Conservation (phyloP, 2,888 invertebrate genomes). For the Nemapogon koenigi region DNA sequence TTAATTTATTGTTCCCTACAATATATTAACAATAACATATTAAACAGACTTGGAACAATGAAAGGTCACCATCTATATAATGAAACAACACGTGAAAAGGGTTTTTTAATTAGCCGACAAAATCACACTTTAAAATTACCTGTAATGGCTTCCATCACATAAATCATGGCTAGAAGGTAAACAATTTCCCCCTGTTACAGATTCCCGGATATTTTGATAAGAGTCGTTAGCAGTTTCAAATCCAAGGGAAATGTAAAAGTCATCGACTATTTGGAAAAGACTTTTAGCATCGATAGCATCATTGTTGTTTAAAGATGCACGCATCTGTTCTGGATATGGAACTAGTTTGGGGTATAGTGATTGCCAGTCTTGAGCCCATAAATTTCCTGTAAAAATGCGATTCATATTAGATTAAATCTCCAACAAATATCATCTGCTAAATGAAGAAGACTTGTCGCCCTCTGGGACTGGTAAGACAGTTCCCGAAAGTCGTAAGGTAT, state of each 20-base stretch:
- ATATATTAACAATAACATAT: too few species aligned
- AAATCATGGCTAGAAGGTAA: constrained; percentile 76
- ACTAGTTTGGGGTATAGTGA: constrained; percentile 53
- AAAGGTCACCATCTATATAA: too few species aligned
- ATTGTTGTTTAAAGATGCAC: constrained; percentile 51
- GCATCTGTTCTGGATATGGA: constrained; percentile 53
- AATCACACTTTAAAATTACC: too few species aligned
- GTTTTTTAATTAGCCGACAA: too few species aligned
- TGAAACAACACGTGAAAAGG: too few species aligned
- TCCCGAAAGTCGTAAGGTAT: too few species aligned
- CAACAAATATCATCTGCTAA: too few species aligned
- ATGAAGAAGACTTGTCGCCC: too few species aligned
- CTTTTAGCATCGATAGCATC: constrained; percentile 35
- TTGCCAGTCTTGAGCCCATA: constrained; percentile 73
- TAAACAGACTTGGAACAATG: too few species aligned
- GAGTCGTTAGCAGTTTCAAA: constrained; percentile 65
- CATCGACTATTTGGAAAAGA: constrained; percentile 66
- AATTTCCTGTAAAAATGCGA: constrained; percentile 64
- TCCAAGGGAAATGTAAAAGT: constrained; percentile 67
- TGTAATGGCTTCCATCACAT: constrained; percentile 69
- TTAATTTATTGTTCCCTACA: too few species aligned
- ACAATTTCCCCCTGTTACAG: constrained; percentile 65
- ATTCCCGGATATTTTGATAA: constrained; percentile 67
- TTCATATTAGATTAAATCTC: too few species aligned
- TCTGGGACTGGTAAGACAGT: too few species aligned